Evolutionary conservation across 2,113 vertebrate genomes (phyloP).

Genomic region (Lamprotornis superbus): DNA sequence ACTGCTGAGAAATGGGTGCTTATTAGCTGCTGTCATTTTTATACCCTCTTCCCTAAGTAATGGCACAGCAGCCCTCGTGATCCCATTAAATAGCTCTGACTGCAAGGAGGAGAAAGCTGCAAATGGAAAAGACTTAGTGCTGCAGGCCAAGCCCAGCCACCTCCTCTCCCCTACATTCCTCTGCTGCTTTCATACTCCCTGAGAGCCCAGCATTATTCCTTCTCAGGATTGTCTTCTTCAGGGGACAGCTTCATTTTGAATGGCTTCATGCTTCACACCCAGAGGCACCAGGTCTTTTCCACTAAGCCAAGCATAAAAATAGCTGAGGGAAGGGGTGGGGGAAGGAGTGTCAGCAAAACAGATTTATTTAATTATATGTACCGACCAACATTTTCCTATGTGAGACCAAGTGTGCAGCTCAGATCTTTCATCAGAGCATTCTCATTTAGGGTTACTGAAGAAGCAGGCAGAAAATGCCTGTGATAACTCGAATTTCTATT

Average conservation of each 20-base stretch:
- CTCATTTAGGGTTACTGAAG: neutral
- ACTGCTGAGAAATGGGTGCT: conserved; percentile 34
- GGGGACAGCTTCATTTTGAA: neutral
- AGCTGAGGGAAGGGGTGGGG: neutral
- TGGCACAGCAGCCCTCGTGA: conserved; percentile 9
- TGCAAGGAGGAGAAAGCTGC: neutral
- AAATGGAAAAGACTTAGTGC: neutral
- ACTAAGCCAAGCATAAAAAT: neutral
- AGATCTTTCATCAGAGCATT: neutral
- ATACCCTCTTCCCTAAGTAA: neutral
- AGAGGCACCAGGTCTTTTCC: neutral
- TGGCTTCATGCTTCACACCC: neutral
- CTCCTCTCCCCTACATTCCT: neutral
- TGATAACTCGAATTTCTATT: neutral
- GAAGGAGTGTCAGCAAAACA: neutral
- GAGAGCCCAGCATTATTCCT: neutral
- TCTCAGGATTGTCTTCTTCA: neutral
- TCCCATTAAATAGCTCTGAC: conserved; percentile 5
- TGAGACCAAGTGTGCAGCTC: neutral
- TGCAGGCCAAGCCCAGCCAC: neutral
- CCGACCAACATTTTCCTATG: neutral
- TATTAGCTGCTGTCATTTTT: conserved; percentile 65
- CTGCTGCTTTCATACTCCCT: neutral
- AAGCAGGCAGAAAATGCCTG: neutral
- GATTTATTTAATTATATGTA: neutral